Base-by-base conservation (phyloP, 2,797 vertebrate genomes). In the Kryptopterus vitreolus region DNA sequence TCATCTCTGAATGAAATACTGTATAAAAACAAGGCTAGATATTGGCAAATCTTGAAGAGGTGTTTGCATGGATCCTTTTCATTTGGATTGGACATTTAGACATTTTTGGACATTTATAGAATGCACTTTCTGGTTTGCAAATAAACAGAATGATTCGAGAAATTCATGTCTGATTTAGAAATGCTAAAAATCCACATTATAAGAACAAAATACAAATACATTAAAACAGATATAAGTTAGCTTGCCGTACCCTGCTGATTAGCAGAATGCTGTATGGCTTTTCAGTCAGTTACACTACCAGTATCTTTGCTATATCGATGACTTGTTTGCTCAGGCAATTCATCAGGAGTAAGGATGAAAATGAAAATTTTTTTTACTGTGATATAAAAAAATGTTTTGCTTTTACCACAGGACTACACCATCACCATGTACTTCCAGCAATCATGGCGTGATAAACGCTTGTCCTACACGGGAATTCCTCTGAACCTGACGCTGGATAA, bases 391-490 rank as follows among this genome's bases (percentile, higher is more conserved):
- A 38, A 55, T 76, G 31, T 78, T 66, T 63, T 71, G 80, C 85
- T 24, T 55, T 35, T 90, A 90, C 88, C 83, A 61, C 87, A 96
- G 95, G 94, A 95, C 85, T 95, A 96, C 82, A 96, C 95, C 46
- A 90, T 96, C 83, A 96, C 95, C 83, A 95, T 95, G 94, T 95
- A 95, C 85, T 95, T 95, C 88, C 95, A 95, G 85, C 95, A 96
- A 83, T 95, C 94, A 43, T 96, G 95, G 95, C 94, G 95, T 76
- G 95, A 95, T 89, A 96, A 95, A 90, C 92, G 94, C 48, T 91
- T 96, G 20, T 95, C 95, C 61, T 96, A 96, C 83, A 94, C 94
- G 81, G 94, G 94, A 90, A 95, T 85, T 50, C 84, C 84, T 61
- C 86, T 87, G 50, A 87, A 85, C 71, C 75, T 85, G 48, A 87